Evolutionary conservation across 2,888 invertebrate species (phyloP).

Genomic region (Saturnia pavonia): DNA sequence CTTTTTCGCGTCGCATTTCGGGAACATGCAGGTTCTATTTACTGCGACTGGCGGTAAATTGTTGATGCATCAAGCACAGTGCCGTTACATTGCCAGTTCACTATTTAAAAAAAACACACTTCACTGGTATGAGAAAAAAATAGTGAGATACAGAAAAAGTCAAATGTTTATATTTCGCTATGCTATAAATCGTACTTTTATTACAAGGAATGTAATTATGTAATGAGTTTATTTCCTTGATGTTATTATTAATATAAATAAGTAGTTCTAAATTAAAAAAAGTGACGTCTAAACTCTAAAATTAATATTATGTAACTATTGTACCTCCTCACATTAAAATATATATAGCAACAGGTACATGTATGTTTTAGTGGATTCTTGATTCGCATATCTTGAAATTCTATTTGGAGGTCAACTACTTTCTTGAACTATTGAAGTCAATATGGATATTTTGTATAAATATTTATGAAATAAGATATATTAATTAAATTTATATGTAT

Average conservation of each 20-base stretch:
- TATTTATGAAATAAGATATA: constrained; percentile 4
- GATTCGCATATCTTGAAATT: constrained; percentile 44
- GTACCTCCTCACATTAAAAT: background rate
- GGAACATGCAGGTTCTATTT: too few relatives aligned
- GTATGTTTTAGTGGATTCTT: constrained; percentile 27
- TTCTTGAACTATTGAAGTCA: constrained; percentile 48
- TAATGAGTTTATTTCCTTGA: too few relatives aligned
- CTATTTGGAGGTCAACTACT: constrained; percentile 61
- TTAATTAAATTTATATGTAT: constrained; percentile 1
- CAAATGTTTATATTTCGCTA: too few relatives aligned
- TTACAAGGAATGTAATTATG: too few relatives aligned
- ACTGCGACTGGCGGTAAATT: too few relatives aligned
- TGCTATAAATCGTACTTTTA: too few relatives aligned
- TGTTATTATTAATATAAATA: background rate
- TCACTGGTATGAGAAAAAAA: too few relatives aligned
- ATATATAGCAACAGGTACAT: constrained; percentile 13
- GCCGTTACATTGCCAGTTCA: too few relatives aligned
- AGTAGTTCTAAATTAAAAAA: background rate
- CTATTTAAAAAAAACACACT: too few relatives aligned
- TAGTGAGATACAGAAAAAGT: too few relatives aligned
- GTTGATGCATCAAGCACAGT: too few relatives aligned
- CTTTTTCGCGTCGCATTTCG: too few relatives aligned
- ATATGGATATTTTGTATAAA: constrained; percentile 31
- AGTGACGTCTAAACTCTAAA: background rate
- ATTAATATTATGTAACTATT: background rate